Evolutionary conservation across 2,888 invertebrate species (phyloP).

Genomic region (Linnaemya tessellans): DNA sequence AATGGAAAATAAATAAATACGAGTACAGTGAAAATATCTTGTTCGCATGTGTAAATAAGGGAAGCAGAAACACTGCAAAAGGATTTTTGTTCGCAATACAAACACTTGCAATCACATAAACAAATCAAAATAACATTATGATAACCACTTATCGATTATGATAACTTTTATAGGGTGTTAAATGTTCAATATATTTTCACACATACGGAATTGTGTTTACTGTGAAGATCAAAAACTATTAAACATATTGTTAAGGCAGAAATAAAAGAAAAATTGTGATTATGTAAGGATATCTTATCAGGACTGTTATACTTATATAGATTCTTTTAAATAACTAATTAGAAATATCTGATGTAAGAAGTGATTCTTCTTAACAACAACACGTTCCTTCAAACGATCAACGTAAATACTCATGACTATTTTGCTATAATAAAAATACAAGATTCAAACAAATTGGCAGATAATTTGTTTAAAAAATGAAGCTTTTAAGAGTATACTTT

Average conservation of each 20-base stretch:
- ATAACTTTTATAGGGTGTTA: slow-evolving; percentile 68
- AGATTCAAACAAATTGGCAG: too few relatives aligned
- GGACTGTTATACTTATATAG: too few relatives aligned
- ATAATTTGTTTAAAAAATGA: too few relatives aligned
- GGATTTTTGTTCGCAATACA: background rate
- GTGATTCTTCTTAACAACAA: too few relatives aligned
- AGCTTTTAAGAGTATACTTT: too few relatives aligned
- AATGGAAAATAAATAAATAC: background rate
- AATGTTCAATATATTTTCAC: slow-evolving; percentile 46
- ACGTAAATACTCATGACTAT: too few relatives aligned
- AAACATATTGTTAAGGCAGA: background rate
- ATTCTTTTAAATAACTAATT: too few relatives aligned
- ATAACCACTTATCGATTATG: slow-evolving; percentile 69
- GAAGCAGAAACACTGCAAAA: background rate
- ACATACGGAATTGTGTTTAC: background rate
- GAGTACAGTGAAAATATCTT: background rate
- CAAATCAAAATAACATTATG: slow-evolving; percentile 72
- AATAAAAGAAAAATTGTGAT: background rate
- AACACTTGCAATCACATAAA: slow-evolving; percentile 37
- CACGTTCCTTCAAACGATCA: too few relatives aligned
- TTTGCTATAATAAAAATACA: too few relatives aligned
- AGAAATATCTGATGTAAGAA: too few relatives aligned
- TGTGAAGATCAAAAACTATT: background rate
- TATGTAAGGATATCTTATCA: too few relatives aligned
- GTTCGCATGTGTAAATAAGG: background rate